Evolutionary conservation across 1,140 invertebrate species (phyloP).

Genomic region (Ceratina australensis): DNA sequence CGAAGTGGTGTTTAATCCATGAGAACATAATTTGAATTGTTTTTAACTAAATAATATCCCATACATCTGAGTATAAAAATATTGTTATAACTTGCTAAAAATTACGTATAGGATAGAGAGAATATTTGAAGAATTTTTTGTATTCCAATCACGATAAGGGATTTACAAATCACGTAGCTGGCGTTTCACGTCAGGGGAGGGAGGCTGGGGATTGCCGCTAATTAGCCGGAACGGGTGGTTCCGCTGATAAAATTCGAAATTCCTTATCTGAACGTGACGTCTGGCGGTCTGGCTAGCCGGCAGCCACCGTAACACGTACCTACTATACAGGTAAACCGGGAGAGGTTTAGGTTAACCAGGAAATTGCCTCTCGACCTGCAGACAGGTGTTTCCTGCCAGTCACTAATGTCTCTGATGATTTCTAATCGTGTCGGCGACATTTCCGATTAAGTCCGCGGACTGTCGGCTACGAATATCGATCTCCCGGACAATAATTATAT

Average conservation of each 20-base stretch:
- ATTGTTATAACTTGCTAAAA: no score
- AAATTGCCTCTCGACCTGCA: slow-evolving; percentile 65
- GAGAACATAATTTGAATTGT: no score
- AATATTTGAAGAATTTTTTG: no score
- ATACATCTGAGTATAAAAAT: no score
- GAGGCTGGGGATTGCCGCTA: neutral
- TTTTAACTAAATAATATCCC: no score
- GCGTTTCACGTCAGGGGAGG: neutral
- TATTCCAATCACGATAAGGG: no score
- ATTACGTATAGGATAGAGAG: no score
- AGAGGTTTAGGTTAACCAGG: slow-evolving; percentile 56
- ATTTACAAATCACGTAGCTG: slow-evolving; percentile 1
- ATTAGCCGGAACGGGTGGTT: neutral
- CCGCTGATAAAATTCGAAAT: slow-evolving; percentile 18
- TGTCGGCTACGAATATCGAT: slow-evolving; percentile 44
- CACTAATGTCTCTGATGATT: slow-evolving; percentile 56
- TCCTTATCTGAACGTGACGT: slow-evolving; percentile 32
- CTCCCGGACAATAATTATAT: neutral
- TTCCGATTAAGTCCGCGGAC: slow-evolving; percentile 62
- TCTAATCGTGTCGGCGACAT: slow-evolving; percentile 60
- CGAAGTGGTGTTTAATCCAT: no score
- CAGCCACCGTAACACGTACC: slow-evolving; percentile 29
- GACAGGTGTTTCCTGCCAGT: slow-evolving; percentile 62
- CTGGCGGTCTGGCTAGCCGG: neutral
- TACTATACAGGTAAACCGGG: slow-evolving; percentile 31